A percentile compares a stretch with the other conserved stretches of the same genome.
phyloP scores from a whole-genome alignment of 2,797 vertebrate species.

The Parambassis ranga region DNA sequence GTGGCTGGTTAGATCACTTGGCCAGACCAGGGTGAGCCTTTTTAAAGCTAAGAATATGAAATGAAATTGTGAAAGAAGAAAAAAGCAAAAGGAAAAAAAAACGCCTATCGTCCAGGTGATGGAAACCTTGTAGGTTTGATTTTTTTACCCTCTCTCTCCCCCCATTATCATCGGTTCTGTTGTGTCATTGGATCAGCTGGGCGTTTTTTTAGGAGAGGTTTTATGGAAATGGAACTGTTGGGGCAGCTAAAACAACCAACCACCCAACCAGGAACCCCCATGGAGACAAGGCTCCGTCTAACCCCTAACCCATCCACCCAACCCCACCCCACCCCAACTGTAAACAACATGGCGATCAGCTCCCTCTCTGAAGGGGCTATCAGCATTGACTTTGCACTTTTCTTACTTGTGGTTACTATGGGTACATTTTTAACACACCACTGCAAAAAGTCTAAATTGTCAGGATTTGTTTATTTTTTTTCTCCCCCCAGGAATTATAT shows the following conservation, averaged over 20 bases:
- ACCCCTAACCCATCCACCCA: not conserved
- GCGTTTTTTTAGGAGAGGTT: constrained; percentile 81
- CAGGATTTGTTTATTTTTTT: constrained; percentile 31
- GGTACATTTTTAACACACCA: constrained; percentile 69
- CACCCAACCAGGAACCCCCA: constrained; percentile 85
- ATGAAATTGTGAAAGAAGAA: constrained; percentile 74
- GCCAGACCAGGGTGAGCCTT: constrained; percentile 64
- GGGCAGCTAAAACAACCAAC: constrained; percentile 84
- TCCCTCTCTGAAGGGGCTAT: constrained; percentile 56
- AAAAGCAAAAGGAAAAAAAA: constrained; percentile 59
- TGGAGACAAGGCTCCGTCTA: constrained; percentile 54
- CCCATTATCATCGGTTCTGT: constrained; percentile 84
- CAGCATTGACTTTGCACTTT: constrained; percentile 83
- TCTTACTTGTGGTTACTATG: constrained; percentile 74
- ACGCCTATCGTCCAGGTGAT: constrained; percentile 87
- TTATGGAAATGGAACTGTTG: constrained; percentile 83
- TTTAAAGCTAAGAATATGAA: constrained; percentile 80
- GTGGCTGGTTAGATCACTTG: constrained; percentile 51
- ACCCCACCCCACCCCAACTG: constrained; percentile 18
- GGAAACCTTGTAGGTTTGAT: constrained; percentile 83
- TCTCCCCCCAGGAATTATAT: constrained; percentile 40
- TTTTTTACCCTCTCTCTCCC: constrained; percentile 46
- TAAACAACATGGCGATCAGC: constrained; percentile 58
- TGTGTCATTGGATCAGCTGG: constrained; percentile 79
- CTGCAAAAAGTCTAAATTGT: constrained; percentile 52